Conservation (phyloP, 2,888 invertebrate species). For the Hipparchia sbordonii region DNA sequence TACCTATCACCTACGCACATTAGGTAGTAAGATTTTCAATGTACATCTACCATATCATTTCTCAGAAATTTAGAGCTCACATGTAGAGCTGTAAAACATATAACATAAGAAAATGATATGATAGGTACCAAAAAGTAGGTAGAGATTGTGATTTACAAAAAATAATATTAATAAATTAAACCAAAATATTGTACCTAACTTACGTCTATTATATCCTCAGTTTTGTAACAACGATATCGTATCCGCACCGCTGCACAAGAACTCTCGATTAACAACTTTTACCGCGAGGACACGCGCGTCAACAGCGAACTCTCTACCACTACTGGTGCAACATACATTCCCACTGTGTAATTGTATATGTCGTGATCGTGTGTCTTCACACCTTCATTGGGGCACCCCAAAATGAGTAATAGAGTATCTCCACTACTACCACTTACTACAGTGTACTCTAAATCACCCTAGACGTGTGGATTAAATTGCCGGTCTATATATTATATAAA, state of each 20-base stretch:
- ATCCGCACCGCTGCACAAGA: slow-evolving; percentile 1
- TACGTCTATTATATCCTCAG: not conserved
- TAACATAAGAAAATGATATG: too few species aligned
- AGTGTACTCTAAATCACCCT: too few species aligned
- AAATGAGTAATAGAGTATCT: not conserved
- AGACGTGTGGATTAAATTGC: too few species aligned
- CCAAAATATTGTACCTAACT: not conserved
- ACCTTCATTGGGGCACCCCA: not conserved
- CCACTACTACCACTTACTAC: not conserved
- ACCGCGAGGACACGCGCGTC: slow-evolving; percentile 1
- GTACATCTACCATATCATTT: too few species aligned
- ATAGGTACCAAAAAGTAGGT: too few species aligned
- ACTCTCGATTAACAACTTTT: not conserved
- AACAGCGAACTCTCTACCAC: not conserved
- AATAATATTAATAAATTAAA: not conserved
- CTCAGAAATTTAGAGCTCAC: too few species aligned
- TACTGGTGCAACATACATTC: not conserved
- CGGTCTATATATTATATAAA: too few species aligned
- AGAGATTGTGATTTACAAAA: not conserved
- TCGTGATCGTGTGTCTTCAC: not conserved
- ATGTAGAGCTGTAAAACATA: too few species aligned
- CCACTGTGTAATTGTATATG: not conserved
- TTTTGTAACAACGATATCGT: not conserved
- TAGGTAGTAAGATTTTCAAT: too few species aligned
- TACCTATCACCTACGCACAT: too few species aligned